Base-by-base conservation (phyloP, 1,140 invertebrate genomes). In the Trichogramma pretiosum region DNA sequence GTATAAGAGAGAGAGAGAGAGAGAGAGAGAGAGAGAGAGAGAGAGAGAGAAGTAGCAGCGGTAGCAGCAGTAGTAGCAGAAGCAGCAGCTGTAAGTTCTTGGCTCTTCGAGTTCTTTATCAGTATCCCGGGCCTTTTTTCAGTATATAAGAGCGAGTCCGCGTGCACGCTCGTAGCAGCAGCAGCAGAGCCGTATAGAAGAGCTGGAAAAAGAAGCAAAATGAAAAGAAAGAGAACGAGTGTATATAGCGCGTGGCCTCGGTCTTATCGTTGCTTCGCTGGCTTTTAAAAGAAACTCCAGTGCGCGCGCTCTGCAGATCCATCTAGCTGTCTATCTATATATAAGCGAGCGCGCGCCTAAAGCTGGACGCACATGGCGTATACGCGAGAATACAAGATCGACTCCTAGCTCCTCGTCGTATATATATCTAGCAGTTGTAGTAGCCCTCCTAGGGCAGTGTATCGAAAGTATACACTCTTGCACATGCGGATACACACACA, bases 81-180 rank as follows among this genome's bases (percentile, higher is more conserved):
- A 38, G 24, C 21, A 38, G 28, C 14, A 28, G 24, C 32, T 24
- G 32, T 2, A 23, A 44, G 42, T 35, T 35, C 21, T 42, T 33
- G 30, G 8, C 13, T 19, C 3, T 19, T 3, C n/a, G 33, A 47
- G 45, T 47, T 47, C 45, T 33, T 47, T 47, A 47, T 47, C 37
- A 44, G 24, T 28, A 28, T 28, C 24, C 5, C 24, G 5, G 5
- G 5, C 24, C 11, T 28, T n/a, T n/a, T n/a, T n/a, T n/a, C n/a
- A n/a, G n/a, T n/a, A n/a, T n/a, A n/a, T n/a, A n/a, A n/a, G n/a
- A n/a, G n/a, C n/a, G n/a, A n/a, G n/a, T n/a, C n/a, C n/a, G n/a
- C n/a, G n/a, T n/a, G n/a, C n/a, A n/a, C n/a, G n/a, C n/a, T n/a
- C n/a, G n/a, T n/a, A n/a, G n/a, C n/a, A 11, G 24, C 24, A 28